Conservation (phyloP, 1,140 invertebrate species). For the Tribolium castaneum region DNA sequence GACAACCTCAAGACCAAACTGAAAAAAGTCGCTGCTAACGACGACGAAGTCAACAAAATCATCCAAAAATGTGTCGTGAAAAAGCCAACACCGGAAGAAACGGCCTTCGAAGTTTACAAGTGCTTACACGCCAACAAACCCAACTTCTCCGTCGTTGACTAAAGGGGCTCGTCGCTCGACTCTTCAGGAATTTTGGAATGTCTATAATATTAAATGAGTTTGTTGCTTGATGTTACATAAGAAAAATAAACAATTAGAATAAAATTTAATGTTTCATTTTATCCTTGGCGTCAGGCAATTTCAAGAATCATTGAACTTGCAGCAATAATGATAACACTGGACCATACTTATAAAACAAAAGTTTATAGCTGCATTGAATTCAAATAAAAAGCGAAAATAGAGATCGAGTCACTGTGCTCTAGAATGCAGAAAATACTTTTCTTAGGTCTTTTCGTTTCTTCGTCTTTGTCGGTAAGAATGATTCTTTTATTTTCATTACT, state of each 20-base stretch:
- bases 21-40: constrained; percentile 61
- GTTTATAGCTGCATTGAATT: too few relatives aligned
- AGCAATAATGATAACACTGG: background rate
- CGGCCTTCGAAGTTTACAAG: constrained; percentile 45
- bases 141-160: constrained; percentile 6
- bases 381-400: too few relatives aligned
- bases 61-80: constrained; percentile 47
- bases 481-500: too few relatives aligned
- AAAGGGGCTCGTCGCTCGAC: background rate
- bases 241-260: background rate
- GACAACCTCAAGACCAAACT: constrained; percentile 62
- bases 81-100: constrained; percentile 47
- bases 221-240: background rate
- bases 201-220: background rate
- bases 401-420: too few relatives aligned
- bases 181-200: background rate
- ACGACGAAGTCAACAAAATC: constrained; percentile 35
- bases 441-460: too few relatives aligned
- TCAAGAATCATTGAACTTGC: background rate
- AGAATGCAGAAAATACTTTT: too few relatives aligned
- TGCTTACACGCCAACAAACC: constrained; percentile 22
- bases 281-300: background rate
- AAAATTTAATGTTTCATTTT: background rate
- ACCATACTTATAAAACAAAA: background rate
- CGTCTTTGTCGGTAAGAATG: too few relatives aligned